phyloP scores from a whole-genome alignment of 2,113 vertebrate genomes.

The Rhabdornis inornatus region DNA sequence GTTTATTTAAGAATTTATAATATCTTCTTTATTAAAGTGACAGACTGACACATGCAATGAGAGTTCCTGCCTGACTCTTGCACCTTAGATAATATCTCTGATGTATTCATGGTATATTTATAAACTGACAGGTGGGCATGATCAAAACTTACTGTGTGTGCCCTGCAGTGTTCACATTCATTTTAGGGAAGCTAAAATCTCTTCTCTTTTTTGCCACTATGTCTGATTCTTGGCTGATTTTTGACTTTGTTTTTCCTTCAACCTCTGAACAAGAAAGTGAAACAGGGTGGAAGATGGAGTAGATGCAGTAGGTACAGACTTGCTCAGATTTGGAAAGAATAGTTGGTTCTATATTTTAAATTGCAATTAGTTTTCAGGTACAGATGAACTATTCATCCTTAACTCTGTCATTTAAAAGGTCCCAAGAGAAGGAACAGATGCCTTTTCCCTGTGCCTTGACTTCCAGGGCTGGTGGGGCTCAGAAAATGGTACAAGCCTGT shows the following conservation, averaged over 20 bases:
- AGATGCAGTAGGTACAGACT: not conserved
- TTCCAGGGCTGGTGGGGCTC: not conserved
- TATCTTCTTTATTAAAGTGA: not conserved
- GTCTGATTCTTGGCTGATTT: not conserved
- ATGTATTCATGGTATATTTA: not conserved
- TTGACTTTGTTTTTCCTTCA: not conserved
- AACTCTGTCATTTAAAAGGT: not conserved
- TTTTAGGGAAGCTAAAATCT: not conserved
- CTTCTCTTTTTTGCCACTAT: not conserved
- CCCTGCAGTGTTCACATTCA: not conserved
- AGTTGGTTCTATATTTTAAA: not conserved
- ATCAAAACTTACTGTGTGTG: not conserved
- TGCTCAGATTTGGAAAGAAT: not conserved
- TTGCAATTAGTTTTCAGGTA: not conserved
- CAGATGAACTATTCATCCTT: not conserved
- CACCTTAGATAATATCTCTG: not conserved
- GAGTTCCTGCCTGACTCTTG: not conserved
- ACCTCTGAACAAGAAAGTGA: not conserved
- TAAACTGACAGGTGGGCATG: fast-evolving
- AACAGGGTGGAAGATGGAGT: not conserved
- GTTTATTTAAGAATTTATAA: not conserved
- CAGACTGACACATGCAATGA: not conserved
- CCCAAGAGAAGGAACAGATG: not conserved
- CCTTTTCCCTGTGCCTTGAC: not conserved
- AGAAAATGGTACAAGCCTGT: not conserved